These are phyloP conservation scores for Loriculus beryllinus DNA, from an alignment of 2,797 vertebrate species.

Conservation along the genomic window DNA sequence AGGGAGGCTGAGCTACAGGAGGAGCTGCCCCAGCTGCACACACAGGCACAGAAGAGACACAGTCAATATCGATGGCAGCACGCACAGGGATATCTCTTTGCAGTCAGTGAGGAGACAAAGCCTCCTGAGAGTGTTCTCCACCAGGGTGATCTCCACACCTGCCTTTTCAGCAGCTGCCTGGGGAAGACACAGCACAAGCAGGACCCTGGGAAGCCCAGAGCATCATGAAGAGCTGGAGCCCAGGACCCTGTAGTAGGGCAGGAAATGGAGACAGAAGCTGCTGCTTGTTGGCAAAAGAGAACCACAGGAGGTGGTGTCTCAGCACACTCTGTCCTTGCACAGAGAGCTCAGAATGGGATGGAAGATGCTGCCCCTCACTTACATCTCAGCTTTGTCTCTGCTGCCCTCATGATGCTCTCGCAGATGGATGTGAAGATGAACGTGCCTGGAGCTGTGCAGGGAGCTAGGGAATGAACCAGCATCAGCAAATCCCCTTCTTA, in stretches of 20 bases:
- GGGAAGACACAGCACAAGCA: no score
- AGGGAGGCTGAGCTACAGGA: not conserved
- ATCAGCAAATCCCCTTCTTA: not conserved
- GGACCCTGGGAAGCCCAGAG: no score
- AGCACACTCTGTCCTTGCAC: rapidly evolving
- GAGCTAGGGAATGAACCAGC: not conserved
- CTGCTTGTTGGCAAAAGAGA: not conserved
- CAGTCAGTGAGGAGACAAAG: not conserved
- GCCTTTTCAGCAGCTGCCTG: no score
- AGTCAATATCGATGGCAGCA: rapidly evolving
- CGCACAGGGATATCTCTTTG: rapidly evolving
- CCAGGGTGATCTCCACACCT: no score
- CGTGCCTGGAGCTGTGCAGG: not conserved
- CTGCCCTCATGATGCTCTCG: not conserved
- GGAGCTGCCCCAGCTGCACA: not conserved
- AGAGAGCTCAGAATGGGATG: not conserved
- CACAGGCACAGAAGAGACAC: not conserved
- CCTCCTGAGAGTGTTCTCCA: not conserved
- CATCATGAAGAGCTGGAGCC: not conserved
- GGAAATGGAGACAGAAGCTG: not conserved
- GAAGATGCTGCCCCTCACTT: not conserved
- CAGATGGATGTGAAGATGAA: rapidly evolving
- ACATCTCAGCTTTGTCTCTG: not conserved
- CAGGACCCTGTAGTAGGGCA: not conserved
- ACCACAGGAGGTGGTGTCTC: rapidly evolving